phyloP scores from a whole-genome alignment of 2,113 vertebrate species.

The Macrotis lagotis region DNA sequence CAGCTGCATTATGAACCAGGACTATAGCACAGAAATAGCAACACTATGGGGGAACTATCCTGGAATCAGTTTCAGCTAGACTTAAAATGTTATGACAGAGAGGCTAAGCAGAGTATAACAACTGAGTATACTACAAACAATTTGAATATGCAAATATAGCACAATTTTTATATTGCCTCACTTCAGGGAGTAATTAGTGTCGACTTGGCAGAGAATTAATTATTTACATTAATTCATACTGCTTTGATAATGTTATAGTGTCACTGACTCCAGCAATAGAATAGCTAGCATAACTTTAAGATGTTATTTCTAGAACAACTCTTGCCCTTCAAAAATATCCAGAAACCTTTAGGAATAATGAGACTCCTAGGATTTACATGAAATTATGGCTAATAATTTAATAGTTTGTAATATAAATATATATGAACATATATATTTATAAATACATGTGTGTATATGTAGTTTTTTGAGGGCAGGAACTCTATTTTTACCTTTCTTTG shows the following conservation, averaged over 20 bases:
- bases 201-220: background rate
- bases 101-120: background rate
- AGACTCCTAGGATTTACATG: background rate
- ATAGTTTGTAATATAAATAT: background rate
- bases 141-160: background rate
- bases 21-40: background rate
- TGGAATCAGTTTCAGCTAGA: background rate
- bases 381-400: background rate
- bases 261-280: background rate
- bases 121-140: background rate
- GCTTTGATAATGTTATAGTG: background rate
- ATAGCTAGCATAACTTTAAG: slow-evolving; percentile 11
- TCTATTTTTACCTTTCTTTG: no score
- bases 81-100: background rate
- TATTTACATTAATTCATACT: background rate
- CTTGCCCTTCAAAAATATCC: slow-evolving; percentile 7
- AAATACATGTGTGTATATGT: background rate
- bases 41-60: background rate
- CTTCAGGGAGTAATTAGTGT: slow-evolving; percentile 14
- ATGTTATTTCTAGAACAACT: slow-evolving; percentile 20
- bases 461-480: background rate
- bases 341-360: background rate
- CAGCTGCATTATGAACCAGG: background rate
- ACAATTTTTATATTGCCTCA: background rate
- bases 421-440: background rate